Base-by-base conservation (phyloP, 2,113 vertebrate species). In the Craseonycteris thonglongyai region DNA sequence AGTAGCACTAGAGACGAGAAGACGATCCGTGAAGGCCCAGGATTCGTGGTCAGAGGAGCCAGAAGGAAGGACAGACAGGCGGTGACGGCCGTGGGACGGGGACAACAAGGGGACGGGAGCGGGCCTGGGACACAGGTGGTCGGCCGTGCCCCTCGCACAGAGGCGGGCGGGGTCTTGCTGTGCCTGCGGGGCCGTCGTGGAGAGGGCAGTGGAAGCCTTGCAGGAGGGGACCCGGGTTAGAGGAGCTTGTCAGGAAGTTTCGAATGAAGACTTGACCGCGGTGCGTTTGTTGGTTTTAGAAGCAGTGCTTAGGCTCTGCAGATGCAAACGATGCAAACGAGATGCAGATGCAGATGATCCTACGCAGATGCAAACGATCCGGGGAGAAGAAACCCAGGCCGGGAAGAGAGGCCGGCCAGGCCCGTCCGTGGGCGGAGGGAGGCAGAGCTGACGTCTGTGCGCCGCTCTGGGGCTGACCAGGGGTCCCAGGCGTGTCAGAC, bases 171-270 rank as follows among this genome's bases (percentile, higher is more conserved):
- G 40, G 4, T 2, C 11, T 40, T 1, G 0, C 9, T 24, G 69
- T 56, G 30, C 14, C 19, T 2, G 9, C 1, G 15, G 0, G 0
- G 35, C 14, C 28, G 4, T 28, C 0, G 13, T 28, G 10, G 18
- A 2, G 1, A 2, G 4, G 8, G 12, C 51, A 11, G 22, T 22
- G 7, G 6, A 30, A 33, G 47, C n/a, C 8, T 18, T n/a, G 4
- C 2, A 1, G 5, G 8, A 13, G 18, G 42, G 35, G n/a, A n/a
- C n/a, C 30, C 0, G 2, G 9, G 69, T 38, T 11, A 30, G 22
- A 4, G 4, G 12, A 5, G 4, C 35, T 42, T 76, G 7, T n/a
- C n/a, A n/a, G 30, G 26, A 56, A 66, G 69, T 26, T 26, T 0
- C 28, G 4, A 26, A 75, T 0, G 6, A 30, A 75, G 66, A 59